These are phyloP conservation scores for Esperia sulphurella DNA, from an alignment of 2,888 invertebrate genomes.

Conservation along the genomic window DNA sequence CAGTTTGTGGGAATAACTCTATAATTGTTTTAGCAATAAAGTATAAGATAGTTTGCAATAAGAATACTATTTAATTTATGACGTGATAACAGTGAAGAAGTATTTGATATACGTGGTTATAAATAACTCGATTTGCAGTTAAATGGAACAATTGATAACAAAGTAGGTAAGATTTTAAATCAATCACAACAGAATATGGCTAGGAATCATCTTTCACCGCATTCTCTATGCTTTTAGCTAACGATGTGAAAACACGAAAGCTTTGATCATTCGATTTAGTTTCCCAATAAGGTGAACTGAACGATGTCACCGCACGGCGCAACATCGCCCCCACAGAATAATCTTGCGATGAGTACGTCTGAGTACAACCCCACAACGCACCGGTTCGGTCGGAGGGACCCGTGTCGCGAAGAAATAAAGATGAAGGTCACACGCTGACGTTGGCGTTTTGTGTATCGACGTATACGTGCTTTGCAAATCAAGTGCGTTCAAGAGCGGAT, in stretches of 20 bases:
- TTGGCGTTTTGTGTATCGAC: constrained; percentile 23
- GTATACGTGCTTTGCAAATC: constrained; percentile 74
- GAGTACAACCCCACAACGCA: constrained; percentile 18
- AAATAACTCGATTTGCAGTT: no score
- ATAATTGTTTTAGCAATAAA: no score
- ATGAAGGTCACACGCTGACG: constrained; percentile 30
- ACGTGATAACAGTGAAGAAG: no score
- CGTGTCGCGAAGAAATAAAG: constrained; percentile 31
- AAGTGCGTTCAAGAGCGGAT: constrained; percentile 73
- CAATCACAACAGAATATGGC: neutral
- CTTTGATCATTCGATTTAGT: constrained; percentile 53
- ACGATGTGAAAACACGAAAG: constrained; percentile 52
- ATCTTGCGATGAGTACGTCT: constrained; percentile 42
- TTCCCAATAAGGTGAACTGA: constrained; percentile 55
- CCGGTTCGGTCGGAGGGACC: constrained; percentile 1
- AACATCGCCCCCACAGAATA: constrained; percentile 54
- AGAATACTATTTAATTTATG: no score
- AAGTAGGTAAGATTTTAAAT: no score
- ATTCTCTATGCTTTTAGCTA: constrained; percentile 43
- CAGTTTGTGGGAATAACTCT: no score
- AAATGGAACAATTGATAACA: constrained; percentile 4
- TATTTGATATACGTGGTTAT: no score
- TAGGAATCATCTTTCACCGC: constrained; percentile 7
- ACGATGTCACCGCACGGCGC: constrained; percentile 61
- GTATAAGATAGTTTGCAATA: no score